A percentile compares a stretch with the other conserved stretches of the same genome.
Conservation (phyloP, 1,140 invertebrate genomes). For the Acyrthosiphon pisum region DNA sequence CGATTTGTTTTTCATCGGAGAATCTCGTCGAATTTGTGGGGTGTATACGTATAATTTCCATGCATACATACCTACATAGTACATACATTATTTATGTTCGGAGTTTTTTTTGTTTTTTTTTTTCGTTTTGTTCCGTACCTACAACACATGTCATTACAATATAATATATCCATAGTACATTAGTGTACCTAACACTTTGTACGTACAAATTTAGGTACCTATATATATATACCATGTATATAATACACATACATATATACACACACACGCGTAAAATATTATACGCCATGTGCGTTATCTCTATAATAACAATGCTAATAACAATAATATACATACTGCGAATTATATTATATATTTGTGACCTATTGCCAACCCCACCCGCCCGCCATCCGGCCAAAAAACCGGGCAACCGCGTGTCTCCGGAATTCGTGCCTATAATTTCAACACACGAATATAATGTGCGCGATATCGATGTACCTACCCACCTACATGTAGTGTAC, state of each 20-base stretch:
- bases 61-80: no score
- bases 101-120: background rate
- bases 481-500: background rate
- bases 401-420: background rate
- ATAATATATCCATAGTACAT: background rate
- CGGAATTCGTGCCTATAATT: conserved; percentile 18
- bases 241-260: background rate
- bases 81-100: background rate
- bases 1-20: background rate
- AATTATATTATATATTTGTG: background rate
- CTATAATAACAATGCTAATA: background rate
- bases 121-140: background rate
- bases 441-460: conserved; percentile 1
- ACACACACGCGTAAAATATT: background rate
- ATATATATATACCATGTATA: no score
- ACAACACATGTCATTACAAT: background rate
- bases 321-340: background rate
- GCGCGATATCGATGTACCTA: background rate
- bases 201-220: background rate
- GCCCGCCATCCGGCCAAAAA: background rate
- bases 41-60: background rate
- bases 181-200: background rate
- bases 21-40: background rate
- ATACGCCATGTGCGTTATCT: background rate
- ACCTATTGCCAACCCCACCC: background rate